These are phyloP conservation scores for Dendroctonus ponderosae DNA, from an alignment of 1,140 invertebrate genomes.

Conservation along the genomic window DNA sequence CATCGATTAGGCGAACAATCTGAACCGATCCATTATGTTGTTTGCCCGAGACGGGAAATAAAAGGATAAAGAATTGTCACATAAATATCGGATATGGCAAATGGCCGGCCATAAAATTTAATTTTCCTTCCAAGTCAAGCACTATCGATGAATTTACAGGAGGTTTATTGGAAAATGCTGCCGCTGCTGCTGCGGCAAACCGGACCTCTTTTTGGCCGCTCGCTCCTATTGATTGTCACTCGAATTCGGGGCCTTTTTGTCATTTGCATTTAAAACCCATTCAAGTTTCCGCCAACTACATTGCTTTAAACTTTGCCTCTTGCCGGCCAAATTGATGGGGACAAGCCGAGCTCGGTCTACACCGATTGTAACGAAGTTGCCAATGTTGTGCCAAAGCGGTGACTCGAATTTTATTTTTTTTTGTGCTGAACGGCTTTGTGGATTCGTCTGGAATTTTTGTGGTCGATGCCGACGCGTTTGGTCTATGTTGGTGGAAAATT, in stretches of 20 bases:
- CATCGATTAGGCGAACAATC: neutral
- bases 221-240: constrained; percentile 26
- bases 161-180: constrained; percentile 32
- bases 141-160: constrained; percentile 35
- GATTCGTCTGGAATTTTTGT: too few relatives aligned
- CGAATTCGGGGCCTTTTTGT: neutral
- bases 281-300: too few relatives aligned
- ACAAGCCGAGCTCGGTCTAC: too few relatives aligned
- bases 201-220: constrained; percentile 28
- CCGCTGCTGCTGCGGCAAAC: constrained; percentile 27
- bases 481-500: too few relatives aligned
- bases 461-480: too few relatives aligned
- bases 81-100: constrained; percentile 39
- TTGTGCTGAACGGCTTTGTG: too few relatives aligned
- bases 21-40: constrained; percentile 1
- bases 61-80: constrained; percentile 26
- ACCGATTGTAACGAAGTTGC: too few relatives aligned
- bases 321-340: too few relatives aligned
- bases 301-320: too few relatives aligned
- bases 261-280: too few relatives aligned
- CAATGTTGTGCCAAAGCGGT: too few relatives aligned
- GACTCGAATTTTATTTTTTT: too few relatives aligned
- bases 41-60: constrained; percentile 16
- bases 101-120: constrained; percentile 38
- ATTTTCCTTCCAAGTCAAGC: constrained; percentile 37